Conservation (phyloP, 1,140 invertebrate genomes). For the Littorina saxatilis region DNA sequence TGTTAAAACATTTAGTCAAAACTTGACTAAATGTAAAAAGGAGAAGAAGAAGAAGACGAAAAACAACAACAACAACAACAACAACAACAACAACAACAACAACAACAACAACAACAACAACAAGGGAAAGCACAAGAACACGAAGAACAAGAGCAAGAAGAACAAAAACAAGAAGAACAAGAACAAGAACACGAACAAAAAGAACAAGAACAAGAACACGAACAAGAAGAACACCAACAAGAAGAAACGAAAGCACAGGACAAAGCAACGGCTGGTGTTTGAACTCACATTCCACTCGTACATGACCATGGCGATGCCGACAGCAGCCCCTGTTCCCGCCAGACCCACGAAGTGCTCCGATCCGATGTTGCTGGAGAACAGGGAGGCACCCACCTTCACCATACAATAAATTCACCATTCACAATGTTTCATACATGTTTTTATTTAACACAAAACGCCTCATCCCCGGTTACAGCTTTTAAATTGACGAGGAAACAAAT, state of each 20-base stretch:
- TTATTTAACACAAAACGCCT: no score
- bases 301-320: slow-evolving; percentile 77
- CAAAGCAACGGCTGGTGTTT: no score
- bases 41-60: no score
- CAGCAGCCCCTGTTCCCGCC: slow-evolving; percentile 77
- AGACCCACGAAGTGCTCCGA: slow-evolving; percentile 80
- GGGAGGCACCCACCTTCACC: slow-evolving; percentile 78
- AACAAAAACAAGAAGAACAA: not conserved
- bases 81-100: not conserved
- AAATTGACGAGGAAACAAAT: no score
- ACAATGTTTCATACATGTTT: no score
- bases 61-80: no score
- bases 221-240: not conserved
- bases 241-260: not conserved
- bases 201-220: not conserved
- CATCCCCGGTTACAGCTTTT: no score
- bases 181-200: not conserved
- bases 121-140: not conserved
- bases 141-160: not conserved
- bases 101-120: not conserved
- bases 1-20: no score
- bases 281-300: slow-evolving; percentile 79
- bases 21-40: no score
- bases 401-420: no score
- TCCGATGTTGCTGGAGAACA: slow-evolving; percentile 78